phyloP scores from a whole-genome alignment of 1,140 invertebrate genomes.

The Maniola jurtina region DNA sequence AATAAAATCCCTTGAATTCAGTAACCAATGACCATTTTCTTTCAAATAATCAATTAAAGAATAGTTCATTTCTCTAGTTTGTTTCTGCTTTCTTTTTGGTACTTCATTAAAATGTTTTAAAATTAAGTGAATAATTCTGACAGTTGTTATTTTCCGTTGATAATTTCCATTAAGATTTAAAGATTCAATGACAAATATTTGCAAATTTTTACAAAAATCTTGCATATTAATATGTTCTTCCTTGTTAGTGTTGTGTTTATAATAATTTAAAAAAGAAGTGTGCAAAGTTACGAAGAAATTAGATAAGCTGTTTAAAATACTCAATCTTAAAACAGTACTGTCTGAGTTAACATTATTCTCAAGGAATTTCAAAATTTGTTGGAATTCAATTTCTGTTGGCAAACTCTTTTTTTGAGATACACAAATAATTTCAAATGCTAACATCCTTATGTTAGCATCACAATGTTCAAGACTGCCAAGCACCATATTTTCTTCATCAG shows the following conservation, averaged over 20 bases:
- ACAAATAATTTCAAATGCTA: constrained; percentile 69
- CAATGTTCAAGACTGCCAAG: constrained; percentile 46
- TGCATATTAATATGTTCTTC: constrained; percentile 32
- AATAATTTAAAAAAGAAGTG: constrained; percentile 37
- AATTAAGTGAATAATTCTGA: constrained; percentile 52
- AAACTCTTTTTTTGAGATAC: constrained; percentile 48
- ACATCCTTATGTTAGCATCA: constrained; percentile 51
- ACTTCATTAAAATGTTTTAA: constrained; percentile 46
- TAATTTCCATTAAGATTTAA: constrained; percentile 64
- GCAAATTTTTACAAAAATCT: constrained; percentile 49
- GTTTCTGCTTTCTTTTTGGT: constrained; percentile 45
- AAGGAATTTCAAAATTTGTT: constrained; percentile 55
- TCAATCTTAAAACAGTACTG: constrained; percentile 65
- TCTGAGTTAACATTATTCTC: constrained; percentile 69
- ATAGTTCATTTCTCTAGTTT: constrained; percentile 29
- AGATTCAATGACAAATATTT: constrained; percentile 52
- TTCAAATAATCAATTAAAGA: constrained; percentile 42
- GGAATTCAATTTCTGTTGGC: constrained; percentile 49
- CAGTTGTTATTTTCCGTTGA: constrained; percentile 68
- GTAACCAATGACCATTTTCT: constrained; percentile 35
- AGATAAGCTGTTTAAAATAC: constrained; percentile 58
- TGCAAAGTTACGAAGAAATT: constrained; percentile 52
- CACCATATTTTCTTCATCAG: constrained; percentile 29
- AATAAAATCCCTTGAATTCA: constrained; percentile 42
- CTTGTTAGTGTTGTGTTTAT: constrained; percentile 27